Conservation (phyloP, 2,888 invertebrate species). For the Exocentrus adspersus region DNA sequence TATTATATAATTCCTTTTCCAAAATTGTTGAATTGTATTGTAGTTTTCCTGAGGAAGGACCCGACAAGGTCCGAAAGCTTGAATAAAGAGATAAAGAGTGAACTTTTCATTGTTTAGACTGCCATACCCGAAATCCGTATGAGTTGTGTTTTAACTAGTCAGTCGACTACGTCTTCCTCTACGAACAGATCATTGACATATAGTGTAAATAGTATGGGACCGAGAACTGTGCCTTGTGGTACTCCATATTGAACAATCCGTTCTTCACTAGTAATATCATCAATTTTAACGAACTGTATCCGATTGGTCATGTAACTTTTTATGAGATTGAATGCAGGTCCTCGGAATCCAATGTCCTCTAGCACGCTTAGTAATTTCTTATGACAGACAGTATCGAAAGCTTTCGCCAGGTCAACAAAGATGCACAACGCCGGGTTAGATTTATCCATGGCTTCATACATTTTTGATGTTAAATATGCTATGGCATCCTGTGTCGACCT, state of each 20-base stretch:
- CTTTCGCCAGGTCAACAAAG: neutral
- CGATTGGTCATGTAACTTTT: neutral
- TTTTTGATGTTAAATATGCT: neutral
- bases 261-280: neutral
- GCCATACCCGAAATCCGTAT: no score
- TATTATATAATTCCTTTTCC: no score
- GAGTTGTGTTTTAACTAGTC: no score
- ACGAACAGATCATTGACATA: neutral
- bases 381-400: neutral
- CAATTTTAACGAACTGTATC: neutral
- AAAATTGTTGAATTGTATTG: no score
- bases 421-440: neutral
- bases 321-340: neutral
- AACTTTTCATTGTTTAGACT: no score
- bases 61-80: no score
- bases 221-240: neutral
- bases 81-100: no score
- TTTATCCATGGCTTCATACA: neutral
- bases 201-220: neutral
- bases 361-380: neutral
- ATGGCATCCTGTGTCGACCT: neutral
- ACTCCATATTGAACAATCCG: neutral
- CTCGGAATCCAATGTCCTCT: neutral
- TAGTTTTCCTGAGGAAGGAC: no score
- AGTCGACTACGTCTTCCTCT: no score